Conservation (phyloP, 1,140 invertebrate genomes). For the Eumeta japonica region DNA sequence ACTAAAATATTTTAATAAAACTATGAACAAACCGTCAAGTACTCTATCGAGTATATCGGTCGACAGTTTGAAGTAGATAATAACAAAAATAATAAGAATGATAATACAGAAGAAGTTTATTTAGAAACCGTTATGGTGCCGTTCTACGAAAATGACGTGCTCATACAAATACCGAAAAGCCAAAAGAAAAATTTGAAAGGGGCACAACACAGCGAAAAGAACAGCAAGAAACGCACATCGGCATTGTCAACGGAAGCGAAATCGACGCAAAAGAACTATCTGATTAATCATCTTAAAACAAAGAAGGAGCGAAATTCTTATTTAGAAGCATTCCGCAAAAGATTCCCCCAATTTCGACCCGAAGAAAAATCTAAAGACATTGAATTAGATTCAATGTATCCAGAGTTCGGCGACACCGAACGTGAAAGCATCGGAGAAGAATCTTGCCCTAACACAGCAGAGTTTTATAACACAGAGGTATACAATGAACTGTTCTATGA, state of each 20-base stretch:
- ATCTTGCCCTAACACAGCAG: slow-evolving; percentile 14
- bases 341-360: slow-evolving; percentile 16
- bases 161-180: slow-evolving; percentile 36
- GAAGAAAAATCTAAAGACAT: slow-evolving; percentile 11
- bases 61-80: slow-evolving; percentile 37
- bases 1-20: slow-evolving; percentile 12
- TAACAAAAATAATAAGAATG: slow-evolving; percentile 19
- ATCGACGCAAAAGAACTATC: slow-evolving; percentile 23
- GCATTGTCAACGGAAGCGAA: slow-evolving; percentile 9
- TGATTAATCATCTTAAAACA: slow-evolving; percentile 31
- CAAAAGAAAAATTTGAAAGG: slow-evolving; percentile 16
- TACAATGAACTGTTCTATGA: slow-evolving; percentile 49
- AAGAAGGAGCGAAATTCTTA: slow-evolving; percentile 25
- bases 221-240: slow-evolving; percentile 13
- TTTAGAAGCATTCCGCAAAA: slow-evolving; percentile 41
- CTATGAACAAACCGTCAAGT: slow-evolving; percentile 33
- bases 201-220: slow-evolving; percentile 13
- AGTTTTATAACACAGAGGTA: slow-evolving; percentile 42
- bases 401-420: slow-evolving; percentile 45
- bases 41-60: slow-evolving; percentile 31
- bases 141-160: slow-evolving; percentile 47
- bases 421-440: slow-evolving; percentile 33
- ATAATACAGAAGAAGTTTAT: slow-evolving; percentile 18
- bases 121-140: slow-evolving; percentile 43
- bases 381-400: slow-evolving; percentile 41